Base-by-base conservation (phyloP, 1,140 invertebrate species). In the Solenopsis invicta region DNA sequence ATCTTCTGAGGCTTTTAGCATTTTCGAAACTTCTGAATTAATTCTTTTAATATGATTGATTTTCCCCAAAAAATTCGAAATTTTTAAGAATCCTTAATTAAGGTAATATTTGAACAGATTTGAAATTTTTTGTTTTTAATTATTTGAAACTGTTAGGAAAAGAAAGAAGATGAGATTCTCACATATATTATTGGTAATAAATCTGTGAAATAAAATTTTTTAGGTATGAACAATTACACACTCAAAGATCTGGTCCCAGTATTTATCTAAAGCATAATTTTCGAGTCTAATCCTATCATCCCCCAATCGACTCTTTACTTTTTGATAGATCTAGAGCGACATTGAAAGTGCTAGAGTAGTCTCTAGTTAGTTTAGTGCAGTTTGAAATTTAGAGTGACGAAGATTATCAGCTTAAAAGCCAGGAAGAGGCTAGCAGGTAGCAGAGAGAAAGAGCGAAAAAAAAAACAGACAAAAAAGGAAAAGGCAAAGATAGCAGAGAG, bases 351-450 rank as follows among this genome's bases (percentile, higher is more conserved):
- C 52, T 62, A 84, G 78, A 78, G 52, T 88, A 87, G 81, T 62
- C 50, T 75, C 50, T 89, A 92, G 88, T 61, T 90, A 93, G 89
- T 85, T 89, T 85, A 71, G 85, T 74, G 41, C 89, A 24, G 71
- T 66, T 45, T 62, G 50, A 56, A 71, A 34, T 71, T 59, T 90
- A 87, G 29, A 29, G 56, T 75, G 75, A 91, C 54, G 89, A 90
- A 91, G 88, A 91, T 91, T 90, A 93, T 88, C 86, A 89, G 86
- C 80, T 71, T 81, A 75, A 89, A 59, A 80, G 62, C 77, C 87
- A 62, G 80, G 90, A 93, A 93, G 90, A 94, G 78, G 91, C 90
- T 93, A 92, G 87, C 93, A 94, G 93, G 92, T 94, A 93, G 91
- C 90, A 92, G 93, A 94, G 91, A 94, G 24, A 81, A 41, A 78